These are phyloP conservation scores for Mycalesis mineus DNA, from an alignment of 2,888 invertebrate genomes.

Conservation along the genomic window DNA sequence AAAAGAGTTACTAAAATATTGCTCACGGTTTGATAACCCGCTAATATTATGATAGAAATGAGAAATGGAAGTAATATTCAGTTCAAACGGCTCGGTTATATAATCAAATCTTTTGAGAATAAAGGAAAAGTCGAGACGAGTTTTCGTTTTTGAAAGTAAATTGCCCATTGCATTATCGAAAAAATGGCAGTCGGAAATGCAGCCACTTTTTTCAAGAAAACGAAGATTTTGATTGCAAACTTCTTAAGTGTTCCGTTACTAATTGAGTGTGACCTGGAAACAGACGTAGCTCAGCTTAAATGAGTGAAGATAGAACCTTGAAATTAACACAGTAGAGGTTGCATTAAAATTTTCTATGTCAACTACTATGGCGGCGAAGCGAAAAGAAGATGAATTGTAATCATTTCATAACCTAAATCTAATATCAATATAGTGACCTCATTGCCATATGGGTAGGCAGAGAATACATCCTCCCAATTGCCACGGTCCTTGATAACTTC, in stretches of 20 bases:
- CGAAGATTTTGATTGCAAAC: neutral
- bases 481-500: no score
- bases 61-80: constrained; percentile 3
- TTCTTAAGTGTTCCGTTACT: neutral
- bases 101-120: neutral
- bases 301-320: no score
- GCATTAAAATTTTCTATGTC: no score
- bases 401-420: no score
- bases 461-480: no score
- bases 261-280: no score
- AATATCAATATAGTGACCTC: no score
- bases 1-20: neutral
- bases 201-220: constrained; percentile 25
- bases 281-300: no score
- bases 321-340: no score
- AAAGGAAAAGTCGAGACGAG: constrained; percentile 3
- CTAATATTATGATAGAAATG: neutral
- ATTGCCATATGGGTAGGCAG: no score
- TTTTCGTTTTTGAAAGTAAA: constrained; percentile 12
- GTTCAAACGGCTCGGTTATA: neutral
- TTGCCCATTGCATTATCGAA: constrained; percentile 33
- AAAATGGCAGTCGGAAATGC: constrained; percentile 42
- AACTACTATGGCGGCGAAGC: no score
- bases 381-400: no score
- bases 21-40: neutral